Evolutionary conservation across 2,113 vertebrate species (phyloP).

Genomic region (Tiliqua scincoides): DNA sequence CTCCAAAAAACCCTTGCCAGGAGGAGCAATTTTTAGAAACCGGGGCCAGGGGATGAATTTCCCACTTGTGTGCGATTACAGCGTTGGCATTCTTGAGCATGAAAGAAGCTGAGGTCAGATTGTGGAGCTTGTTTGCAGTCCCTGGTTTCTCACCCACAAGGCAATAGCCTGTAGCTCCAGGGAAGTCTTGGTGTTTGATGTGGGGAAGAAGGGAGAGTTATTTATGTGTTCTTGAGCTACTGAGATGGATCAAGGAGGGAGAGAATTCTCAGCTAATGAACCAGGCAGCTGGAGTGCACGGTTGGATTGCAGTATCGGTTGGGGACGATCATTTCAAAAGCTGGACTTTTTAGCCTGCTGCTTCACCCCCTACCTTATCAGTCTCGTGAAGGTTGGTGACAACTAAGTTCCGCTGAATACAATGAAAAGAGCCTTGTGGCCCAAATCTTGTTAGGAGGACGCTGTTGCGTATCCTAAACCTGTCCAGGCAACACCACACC

Average conservation of each 20-base stretch:
- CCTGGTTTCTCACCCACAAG: constrained; percentile 38
- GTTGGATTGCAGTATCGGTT: constrained; percentile 8
- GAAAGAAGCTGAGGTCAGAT: constrained; percentile 39
- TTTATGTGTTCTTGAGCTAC: constrained; percentile 33
- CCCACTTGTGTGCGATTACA: constrained; percentile 51
- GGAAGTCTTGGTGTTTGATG: constrained; percentile 55
- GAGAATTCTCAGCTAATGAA: constrained; percentile 35
- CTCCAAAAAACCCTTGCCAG: constrained; percentile 33
- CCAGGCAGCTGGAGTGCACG: constrained; percentile 12
- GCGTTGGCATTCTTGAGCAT: constrained; percentile 53
- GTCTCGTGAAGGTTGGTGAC: background rate
- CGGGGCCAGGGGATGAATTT: constrained; percentile 58
- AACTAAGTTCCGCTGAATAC: background rate
- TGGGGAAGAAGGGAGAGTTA: constrained; percentile 44
- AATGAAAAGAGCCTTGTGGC: background rate
- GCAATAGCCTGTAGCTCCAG: constrained; percentile 24
- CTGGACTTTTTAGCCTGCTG: background rate
- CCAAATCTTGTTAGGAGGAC: background rate
- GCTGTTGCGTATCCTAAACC: no score
- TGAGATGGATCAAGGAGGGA: constrained; percentile 11
- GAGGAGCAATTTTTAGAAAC: constrained; percentile 62
- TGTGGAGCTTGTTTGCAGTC: constrained; percentile 44
- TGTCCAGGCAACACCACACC: no score
- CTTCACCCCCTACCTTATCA: background rate
- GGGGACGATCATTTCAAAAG: background rate